Base-by-base conservation (phyloP, 2,797 vertebrate species). In the Setipinna tenuifilis region DNA sequence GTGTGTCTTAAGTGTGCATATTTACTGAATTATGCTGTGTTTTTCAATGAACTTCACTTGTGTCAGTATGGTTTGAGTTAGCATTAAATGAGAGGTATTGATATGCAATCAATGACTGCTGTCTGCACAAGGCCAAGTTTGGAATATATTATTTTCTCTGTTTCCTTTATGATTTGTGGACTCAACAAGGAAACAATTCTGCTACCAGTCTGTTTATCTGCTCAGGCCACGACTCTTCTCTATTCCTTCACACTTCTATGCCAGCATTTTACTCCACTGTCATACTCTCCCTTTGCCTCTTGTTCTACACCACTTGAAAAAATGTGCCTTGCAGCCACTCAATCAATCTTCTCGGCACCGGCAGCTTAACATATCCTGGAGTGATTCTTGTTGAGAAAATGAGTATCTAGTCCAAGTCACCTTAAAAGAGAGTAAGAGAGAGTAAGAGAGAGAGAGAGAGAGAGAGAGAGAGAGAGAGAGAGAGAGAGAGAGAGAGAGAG, bases 321-420 rank as follows among this genome's bases (percentile, higher is more conserved):
- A 54, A 54, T 41, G 11, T 23, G 61, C 21, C 80, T 46, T 44
- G 41, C 48, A 28, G 68, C 25, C 81, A 61, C 50, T 75, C 25
- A 78, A 78, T 58, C 28, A 46, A 61, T 14, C 81, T 54, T 28
- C 17, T 17, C 61, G 25, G 19, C 46, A 46, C 62, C 28, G 46
- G 4, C 62, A n/a, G n/a, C 11, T 71, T n/a, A 48, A 58, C 25
- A 54, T 84, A n/a, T 78, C 48, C 17, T 78, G 71, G 16, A 78
- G 35, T 78, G 31, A 78, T 78, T 78, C 71, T 78, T 78, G 71
- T 78, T 44, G 65, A 71, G 65, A 71, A 71, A 71, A 71, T 71
- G 65, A 71, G 62, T 25, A 6, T 35, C 68, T 35, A 35, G 65
- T 41, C 28, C 31, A 75, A 35, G 28, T 17, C 68, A 75, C 68